phyloP scores from a whole-genome alignment of 2,797 vertebrate genomes.

The Harpagifer antarcticus region DNA sequence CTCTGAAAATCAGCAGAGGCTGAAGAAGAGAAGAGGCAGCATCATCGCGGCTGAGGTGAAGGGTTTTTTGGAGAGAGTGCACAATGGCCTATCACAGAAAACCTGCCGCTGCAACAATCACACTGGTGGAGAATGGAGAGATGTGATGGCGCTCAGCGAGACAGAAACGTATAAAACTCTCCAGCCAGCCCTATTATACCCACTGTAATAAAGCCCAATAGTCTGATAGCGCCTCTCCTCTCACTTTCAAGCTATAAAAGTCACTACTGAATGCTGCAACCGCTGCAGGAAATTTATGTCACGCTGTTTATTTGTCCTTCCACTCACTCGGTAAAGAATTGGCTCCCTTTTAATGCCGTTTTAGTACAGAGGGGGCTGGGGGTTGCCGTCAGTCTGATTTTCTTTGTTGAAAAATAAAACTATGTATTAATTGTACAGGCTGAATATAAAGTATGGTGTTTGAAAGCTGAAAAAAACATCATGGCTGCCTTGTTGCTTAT shows the following conservation, averaged over 20 bases:
- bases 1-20: constrained; percentile 61
- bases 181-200: constrained; percentile 81
- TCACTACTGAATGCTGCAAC: constrained; percentile 74
- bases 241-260: constrained; percentile 81
- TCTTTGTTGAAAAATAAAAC: constrained; percentile 25
- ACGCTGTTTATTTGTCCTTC: constrained; percentile 78
- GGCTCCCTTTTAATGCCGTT: constrained; percentile 62
- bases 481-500: not conserved
- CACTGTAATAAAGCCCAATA: constrained; percentile 82
- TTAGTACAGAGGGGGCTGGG: constrained; percentile 23
- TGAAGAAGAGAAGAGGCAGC: constrained; percentile 63
- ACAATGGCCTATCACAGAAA: constrained; percentile 80
- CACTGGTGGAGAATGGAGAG: constrained; percentile 70
- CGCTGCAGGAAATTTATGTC: constrained; percentile 78
- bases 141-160: constrained; percentile 68
- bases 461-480: constrained; percentile 8
- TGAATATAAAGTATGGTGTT: constrained; percentile 12
- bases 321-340: constrained; percentile 70
- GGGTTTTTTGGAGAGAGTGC: constrained; percentile 70
- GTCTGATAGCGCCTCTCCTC: constrained; percentile 79
- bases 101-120: constrained; percentile 79
- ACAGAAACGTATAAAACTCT: constrained; percentile 81
- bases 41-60: constrained; percentile 69
- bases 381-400: constrained; percentile 37
- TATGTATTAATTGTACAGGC: constrained; percentile 11